These are phyloP conservation scores for Nansenia antarctica DNA, from an alignment of 2,113 vertebrate genomes.

Conservation along the genomic window DNA sequence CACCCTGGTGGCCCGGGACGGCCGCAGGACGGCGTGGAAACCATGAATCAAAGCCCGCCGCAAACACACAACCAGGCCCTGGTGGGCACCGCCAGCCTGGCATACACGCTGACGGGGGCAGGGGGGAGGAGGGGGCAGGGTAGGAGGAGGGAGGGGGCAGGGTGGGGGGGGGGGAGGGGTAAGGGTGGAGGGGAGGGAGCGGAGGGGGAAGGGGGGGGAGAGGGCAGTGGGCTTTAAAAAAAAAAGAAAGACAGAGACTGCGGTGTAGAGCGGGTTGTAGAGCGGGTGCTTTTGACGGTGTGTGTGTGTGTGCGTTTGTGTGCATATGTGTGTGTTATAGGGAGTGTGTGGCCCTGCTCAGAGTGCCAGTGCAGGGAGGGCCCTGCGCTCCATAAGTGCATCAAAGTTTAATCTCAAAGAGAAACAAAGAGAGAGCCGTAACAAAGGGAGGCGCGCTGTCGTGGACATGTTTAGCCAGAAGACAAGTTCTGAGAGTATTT, in stretches of 20 bases:
- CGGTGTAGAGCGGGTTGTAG: conserved; percentile 15
- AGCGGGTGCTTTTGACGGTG: background rate
- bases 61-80: conserved; percentile 19
- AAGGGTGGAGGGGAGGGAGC: too few relatives aligned
- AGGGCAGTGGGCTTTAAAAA: too few relatives aligned
- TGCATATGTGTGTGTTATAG: conserved; percentile 22
- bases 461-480: background rate
- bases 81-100: conserved; percentile 34
- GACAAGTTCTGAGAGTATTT: conserved; percentile 5
- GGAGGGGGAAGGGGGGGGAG: too few relatives aligned
- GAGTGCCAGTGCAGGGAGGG: conserved; percentile 49
- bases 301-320: conserved; percentile 27
- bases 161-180: too few relatives aligned
- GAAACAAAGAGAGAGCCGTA: conserved; percentile 3
- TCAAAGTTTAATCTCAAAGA: conserved; percentile 67
- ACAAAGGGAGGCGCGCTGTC: conserved; percentile 8
- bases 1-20: conserved; percentile 29
- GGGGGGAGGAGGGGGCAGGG: background rate
- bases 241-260: conserved; percentile 21
- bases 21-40: conserved; percentile 37
- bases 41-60: conserved; percentile 68
- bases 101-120: conserved; percentile 6
- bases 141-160: background rate
- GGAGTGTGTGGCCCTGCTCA: conserved; percentile 44
- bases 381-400: conserved; percentile 52